Base-by-base conservation (phyloP, 30 jellyfish, hydroid and myxozoan genomes). In the Clytia hemisphaerica region DNA sequence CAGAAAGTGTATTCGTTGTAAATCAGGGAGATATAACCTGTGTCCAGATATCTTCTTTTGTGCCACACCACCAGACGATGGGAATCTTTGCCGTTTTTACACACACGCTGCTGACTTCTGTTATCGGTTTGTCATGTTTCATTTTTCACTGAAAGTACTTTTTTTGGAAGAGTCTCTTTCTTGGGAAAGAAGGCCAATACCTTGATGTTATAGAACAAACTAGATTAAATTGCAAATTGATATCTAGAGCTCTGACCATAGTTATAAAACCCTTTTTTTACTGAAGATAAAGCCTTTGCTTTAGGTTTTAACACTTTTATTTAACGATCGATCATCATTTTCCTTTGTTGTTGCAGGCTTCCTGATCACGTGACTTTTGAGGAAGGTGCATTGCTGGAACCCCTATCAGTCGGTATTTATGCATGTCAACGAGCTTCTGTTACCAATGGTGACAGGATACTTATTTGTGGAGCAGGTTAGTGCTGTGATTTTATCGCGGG, bases 91-190 rank as follows among this genome's bases (percentile, higher is more conserved):
- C 58, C 81, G 94, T 22, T 89, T 37, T 66, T 89, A 75, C 58
- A 83, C 71, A 22, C 98, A 89, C 65, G 90, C 93, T 16, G 98
- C 98, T 31, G 98, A 89, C 58, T 89, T 89, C 61, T 89, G 98
- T 58, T 82, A 46, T 64, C 81, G 82, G 94, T 82, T 37, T 24
- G 92, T 72, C 2, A 21, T 28, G 37, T 12, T 7, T 7, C n/a
- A 42, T 10, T 42, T 12, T n/a, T n/a, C n/a, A n/a, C n/a, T n/a
- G n/a, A n/a, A n/a, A n/a, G n/a, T n/a, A n/a, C n/a, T n/a, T n/a
- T n/a, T n/a, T n/a, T n/a, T n/a, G n/a, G n/a, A n/a, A n/a, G n/a
- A n/a, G n/a, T n/a, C n/a, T n/a, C n/a, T n/a, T n/a, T n/a, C n/a
- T n/a, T n/a, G n/a, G n/a, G n/a, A n/a, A n/a, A n/a, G n/a, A n/a